Evolutionary conservation across 2,888 invertebrate genomes (phyloP).

Genomic region (Julus scandinavius): DNA sequence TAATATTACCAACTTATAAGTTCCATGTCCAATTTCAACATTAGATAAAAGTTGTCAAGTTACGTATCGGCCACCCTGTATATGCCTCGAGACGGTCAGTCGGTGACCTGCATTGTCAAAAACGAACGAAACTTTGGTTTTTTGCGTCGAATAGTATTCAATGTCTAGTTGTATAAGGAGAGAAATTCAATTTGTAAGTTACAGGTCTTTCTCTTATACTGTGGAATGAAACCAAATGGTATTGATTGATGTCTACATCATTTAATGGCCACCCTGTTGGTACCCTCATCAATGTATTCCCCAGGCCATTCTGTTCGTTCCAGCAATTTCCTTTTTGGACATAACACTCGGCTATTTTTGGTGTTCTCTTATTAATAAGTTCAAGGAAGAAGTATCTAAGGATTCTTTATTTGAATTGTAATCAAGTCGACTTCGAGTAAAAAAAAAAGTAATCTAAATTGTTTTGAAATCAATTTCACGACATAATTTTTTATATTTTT

Average conservation of each 20-base stretch:
- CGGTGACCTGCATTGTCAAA: background rate
- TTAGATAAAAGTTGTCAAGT: too few species aligned
- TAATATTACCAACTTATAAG: too few species aligned
- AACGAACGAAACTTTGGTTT: background rate
- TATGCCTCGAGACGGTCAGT: background rate
- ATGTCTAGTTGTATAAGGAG: background rate
- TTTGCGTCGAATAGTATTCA: background rate
- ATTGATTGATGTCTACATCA: background rate
- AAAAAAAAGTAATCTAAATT: background rate
- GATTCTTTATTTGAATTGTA: too few species aligned
- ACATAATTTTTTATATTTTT: background rate
- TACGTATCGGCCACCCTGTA: background rate
- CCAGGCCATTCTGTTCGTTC: background rate
- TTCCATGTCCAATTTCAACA: too few species aligned
- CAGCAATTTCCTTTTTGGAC: background rate
- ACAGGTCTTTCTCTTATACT: background rate
- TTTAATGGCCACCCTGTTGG: conserved; percentile 6
- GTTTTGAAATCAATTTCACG: background rate
- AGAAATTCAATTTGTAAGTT: conserved; percentile 27
- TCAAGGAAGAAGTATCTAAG: too few species aligned
- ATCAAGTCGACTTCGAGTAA: too few species aligned
- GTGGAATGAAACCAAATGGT: background rate
- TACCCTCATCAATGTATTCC: conserved; percentile 10
- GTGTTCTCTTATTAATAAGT: background rate
- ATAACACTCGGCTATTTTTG: background rate